Evolutionary conservation across 2,888 invertebrate genomes (phyloP), one percentile per base, ranked within the genome.

Genomic region (Caenorhabditis plicata): DNA sequence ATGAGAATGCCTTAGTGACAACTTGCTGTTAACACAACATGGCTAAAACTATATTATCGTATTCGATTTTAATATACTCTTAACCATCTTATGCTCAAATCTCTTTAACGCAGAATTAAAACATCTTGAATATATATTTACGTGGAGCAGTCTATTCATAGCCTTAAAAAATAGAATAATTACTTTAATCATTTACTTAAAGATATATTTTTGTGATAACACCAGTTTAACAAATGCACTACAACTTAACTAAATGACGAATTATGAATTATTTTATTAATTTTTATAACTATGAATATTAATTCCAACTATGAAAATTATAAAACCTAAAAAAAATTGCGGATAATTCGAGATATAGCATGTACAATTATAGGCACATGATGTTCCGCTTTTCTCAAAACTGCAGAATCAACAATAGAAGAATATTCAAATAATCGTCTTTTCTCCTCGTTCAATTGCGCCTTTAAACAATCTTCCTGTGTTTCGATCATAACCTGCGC

Each of bases 401-500:
- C 83, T 7, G 81, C 73, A 15, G 78, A 70, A 17, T 83, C 83
- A 35, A 87, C 83, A 5, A 75, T 65, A 2, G 71, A 72, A 1
- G 85, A 81, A 25, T 78, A 73, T 22, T 86, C 82, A 80, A 89
- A 91, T 19, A 96, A 85, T 32, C 85, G 83, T 41, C 86, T 84
- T 75, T 89, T 88, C 81, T 96, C 95, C 20, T 74, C 68, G 8
- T 42, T 44, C 31, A 78, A 52, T 32, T 65, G 53, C 31, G 39
- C 17, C 20, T 57, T 63, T 17, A 92, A 84, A 1, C 84, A 81
- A 49, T 82, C 78, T 80, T 90, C 89, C 43, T 85, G 85, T 0
- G 96, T 96, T 2, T 92, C 87, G 52, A 98, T 85, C 26, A 90
- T 89, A 0, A 96, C 85, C 82, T 96, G 95, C 0, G 90, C 90